Evolutionary conservation across 2,888 invertebrate species (phyloP), one percentile per base, ranked within the genome.

Genomic region (Dryococelus australis): DNA sequence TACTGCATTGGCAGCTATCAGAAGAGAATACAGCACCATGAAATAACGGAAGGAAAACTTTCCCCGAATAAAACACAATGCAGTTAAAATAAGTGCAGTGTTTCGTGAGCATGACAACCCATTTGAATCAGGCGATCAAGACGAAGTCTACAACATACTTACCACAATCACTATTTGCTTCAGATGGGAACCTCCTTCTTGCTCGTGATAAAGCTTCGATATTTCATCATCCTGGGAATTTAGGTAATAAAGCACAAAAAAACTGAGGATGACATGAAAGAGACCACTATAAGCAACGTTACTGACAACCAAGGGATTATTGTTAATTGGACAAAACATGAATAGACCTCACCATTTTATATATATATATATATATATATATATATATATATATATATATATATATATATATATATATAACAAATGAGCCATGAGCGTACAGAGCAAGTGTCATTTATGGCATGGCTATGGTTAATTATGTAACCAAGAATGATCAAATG

Each of bases 401-500:
- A n/a, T n/a, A n/a, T n/a, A n/a, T n/a, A n/a, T n/a, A n/a, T n/a
- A n/a, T n/a, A n/a, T 3, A 65, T n/a, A 80, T 28, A 80, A 80
- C 28, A n/a, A 9, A 80, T n/a, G 24, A 20, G 24, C 28, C 80
- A 28, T 80, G 0, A 20, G 80, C 24, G n/a, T n/a, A 80, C 24
- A 13, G n/a, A 80, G 80, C 24, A 80, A 80, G 9, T 80, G 27
- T 24, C 24, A 80, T 24, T 80, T 13, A 80, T 80, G 80, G 80
- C 13, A 80, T 6, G 80, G n/a, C 80, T 80, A 0, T 80, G 80
- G 80, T 80, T 27, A 80, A 80, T 80, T 80, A 13, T 80, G n/a
- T 80, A 80, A 80, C 80, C 80, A 80, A 80, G n/a, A 80, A 80
- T 80, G 80, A 3, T 12, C 80, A 80, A 80, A n/a, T 80, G 80